Evolutionary conservation across 2,797 vertebrate genomes (phyloP).

Genomic region (Gobionotothen gibberifrons): DNA sequence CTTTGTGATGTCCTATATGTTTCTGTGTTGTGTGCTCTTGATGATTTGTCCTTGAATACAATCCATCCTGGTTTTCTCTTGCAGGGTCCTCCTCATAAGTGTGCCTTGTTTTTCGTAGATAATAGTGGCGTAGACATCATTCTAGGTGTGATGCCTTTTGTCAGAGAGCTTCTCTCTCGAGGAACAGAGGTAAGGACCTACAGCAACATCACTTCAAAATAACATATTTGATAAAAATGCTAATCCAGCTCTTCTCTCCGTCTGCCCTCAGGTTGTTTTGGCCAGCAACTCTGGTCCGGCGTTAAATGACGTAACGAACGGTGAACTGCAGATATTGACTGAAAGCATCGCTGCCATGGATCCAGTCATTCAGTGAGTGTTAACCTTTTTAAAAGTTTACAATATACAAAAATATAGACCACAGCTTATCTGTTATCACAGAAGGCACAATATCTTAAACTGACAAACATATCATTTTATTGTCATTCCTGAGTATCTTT

Average conservation of each 20-base stretch:
- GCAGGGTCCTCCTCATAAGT: conserved; percentile 98
- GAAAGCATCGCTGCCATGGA: conserved; percentile 95
- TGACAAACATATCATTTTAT: background rate
- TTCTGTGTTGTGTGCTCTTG: conserved; percentile 30
- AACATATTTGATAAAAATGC: background rate
- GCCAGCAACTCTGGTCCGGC: conserved; percentile 98
- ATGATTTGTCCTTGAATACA: conserved; percentile 51
- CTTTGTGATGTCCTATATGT: background rate
- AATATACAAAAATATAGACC: background rate
- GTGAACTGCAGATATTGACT: conserved; percentile 92
- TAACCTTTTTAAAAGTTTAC: background rate
- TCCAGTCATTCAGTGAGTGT: conserved; percentile 87
- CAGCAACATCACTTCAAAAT: no score
- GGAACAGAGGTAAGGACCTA: conserved; percentile 92
- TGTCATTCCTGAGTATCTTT: background rate
- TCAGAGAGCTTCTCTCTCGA: conserved; percentile 96
- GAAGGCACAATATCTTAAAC: background rate
- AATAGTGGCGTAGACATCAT: conserved; percentile 99
- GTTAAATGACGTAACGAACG: conserved; percentile 96
- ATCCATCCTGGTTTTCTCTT: conserved; percentile 87
- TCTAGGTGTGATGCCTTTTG: conserved; percentile 98
- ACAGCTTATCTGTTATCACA: background rate
- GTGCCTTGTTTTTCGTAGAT: conserved; percentile 99
- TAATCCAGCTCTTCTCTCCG: background rate
- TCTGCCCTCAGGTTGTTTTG: conserved; percentile 88